These are phyloP conservation scores for Helicoverpa armigera DNA, from an alignment of 1,140 invertebrate species.

Conservation along the genomic window DNA sequence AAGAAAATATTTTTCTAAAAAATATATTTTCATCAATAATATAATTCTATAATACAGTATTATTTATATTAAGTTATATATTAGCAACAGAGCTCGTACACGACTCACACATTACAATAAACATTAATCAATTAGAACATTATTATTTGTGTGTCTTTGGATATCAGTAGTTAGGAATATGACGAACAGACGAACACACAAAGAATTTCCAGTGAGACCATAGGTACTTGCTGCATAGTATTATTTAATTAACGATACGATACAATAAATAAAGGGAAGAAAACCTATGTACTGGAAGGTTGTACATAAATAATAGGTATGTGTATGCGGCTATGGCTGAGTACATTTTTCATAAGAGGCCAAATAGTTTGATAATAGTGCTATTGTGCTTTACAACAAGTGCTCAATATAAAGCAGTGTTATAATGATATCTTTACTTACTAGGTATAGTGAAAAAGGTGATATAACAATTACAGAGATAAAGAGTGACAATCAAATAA, in stretches of 20 bases:
- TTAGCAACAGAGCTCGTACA: conserved; percentile 35
- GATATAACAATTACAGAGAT: too few relatives aligned
- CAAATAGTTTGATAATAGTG: too few relatives aligned
- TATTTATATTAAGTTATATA: conserved; percentile 45
- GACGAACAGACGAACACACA: not conserved
- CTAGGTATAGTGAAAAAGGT: too few relatives aligned
- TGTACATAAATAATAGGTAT: too few relatives aligned
- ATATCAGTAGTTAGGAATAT: not conserved
- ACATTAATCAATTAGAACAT: conserved; percentile 25
- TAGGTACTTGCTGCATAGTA: not conserved
- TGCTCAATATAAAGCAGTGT: too few relatives aligned
- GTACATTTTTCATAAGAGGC: too few relatives aligned
- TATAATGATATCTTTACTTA: too few relatives aligned
- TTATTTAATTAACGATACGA: not conserved
- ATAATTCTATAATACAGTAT: conserved; percentile 47
- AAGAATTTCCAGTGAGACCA: not conserved
- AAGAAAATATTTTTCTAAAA: conserved; percentile 27
- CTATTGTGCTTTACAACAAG: too few relatives aligned
- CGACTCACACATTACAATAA: conserved; percentile 18
- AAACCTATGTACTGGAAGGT: too few relatives aligned
- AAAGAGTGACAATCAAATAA: not conserved
- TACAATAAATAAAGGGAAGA: too few relatives aligned
- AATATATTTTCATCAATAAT: conserved; percentile 47
- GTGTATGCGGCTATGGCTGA: too few relatives aligned
- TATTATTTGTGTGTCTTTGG: conserved; percentile 18